Base-by-base conservation (phyloP, 1,140 invertebrate species). In the Conus betulinus region DNA sequence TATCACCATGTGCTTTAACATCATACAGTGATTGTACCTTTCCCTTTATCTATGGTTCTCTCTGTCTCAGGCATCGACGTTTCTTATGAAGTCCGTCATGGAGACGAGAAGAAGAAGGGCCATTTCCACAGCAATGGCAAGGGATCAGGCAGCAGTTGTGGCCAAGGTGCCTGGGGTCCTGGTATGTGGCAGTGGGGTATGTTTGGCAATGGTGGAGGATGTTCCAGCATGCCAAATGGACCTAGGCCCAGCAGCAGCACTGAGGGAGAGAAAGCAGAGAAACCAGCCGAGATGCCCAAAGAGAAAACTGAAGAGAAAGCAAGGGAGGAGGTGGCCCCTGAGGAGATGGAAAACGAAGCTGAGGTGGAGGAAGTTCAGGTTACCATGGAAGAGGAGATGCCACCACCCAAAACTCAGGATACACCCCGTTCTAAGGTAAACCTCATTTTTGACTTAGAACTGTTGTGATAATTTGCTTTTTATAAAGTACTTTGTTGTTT, bases 61-160 rank as follows among this genome's bases (percentile, higher is more conserved):
- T 85, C 84, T 15, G 63, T 88, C 90, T n/a, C 81, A 94, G 94
- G 95, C 71, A 95, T 95, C 87, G 93, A 95, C 91, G 94, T 95
- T 3, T 89, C 91, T 74, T 91, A 94, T 53, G 93, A 94, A 86
- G 88, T 94, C 78, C 94, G 95, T 79, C 91, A 91, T 78, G 85
- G 89, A 78, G 82, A 74, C 82, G 20, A 82, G 89, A 51, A 13
- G 15, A 67, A 71, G 53, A 60, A 51, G 27, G 88, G 88, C 53
- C 67, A 57, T 55, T 86, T 87, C 25, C 17, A 60, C 67, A 63
- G 5, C 55, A 82, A 91, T 10, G n/a, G 87, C 63, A 39, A 87
- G 76, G 84, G 78, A 11, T 17, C 57, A 67, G 71, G 89, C 53
- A 71, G 89, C 17, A 5, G 60, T 5, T 17, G 63, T 27, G 88